These are phyloP conservation scores for Megaceryle torquata DNA, from an alignment of 2,113 vertebrate species.

Conservation along the genomic window DNA sequence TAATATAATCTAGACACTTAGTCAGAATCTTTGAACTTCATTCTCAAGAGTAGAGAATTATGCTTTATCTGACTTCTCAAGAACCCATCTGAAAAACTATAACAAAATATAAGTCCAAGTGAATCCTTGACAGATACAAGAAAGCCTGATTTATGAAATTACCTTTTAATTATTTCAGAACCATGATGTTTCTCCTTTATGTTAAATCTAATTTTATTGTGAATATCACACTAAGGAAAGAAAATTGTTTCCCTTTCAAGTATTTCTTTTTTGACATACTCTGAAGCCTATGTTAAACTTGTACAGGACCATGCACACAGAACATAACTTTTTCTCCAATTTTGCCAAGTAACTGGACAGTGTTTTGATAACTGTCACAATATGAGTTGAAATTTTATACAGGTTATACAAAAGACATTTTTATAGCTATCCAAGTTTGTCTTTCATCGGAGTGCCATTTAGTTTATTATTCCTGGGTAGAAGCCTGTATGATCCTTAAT, in stretches of 20 bases:
- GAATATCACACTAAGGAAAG: not conserved
- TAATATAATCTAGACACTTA: not conserved
- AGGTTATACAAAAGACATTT: not conserved
- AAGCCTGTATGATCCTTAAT: not conserved
- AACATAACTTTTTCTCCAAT: not conserved
- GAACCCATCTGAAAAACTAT: not conserved
- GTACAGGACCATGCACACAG: not conserved
- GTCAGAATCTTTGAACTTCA: not conserved
- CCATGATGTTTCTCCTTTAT: not conserved
- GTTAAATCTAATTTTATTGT: not conserved
- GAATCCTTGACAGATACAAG: not conserved
- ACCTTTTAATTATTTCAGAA: not conserved
- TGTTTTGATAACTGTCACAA: not conserved
- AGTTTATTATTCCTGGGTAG: not conserved
- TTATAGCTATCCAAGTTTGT: not conserved
- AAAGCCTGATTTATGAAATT: not conserved
- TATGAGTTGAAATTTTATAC: not conserved
- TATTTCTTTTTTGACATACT: not conserved
- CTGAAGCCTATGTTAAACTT: not conserved
- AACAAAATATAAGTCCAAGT: not conserved
- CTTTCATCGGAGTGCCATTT: not conserved
- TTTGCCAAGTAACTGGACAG: not conserved
- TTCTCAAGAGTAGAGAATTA: not conserved
- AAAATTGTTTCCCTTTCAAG: not conserved
- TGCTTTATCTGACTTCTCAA: not conserved